A percentile compares a stretch with the other conserved stretches of the same genome.
Conservation (phyloP, 1,140 invertebrate species). For the Atta colombica region DNA sequence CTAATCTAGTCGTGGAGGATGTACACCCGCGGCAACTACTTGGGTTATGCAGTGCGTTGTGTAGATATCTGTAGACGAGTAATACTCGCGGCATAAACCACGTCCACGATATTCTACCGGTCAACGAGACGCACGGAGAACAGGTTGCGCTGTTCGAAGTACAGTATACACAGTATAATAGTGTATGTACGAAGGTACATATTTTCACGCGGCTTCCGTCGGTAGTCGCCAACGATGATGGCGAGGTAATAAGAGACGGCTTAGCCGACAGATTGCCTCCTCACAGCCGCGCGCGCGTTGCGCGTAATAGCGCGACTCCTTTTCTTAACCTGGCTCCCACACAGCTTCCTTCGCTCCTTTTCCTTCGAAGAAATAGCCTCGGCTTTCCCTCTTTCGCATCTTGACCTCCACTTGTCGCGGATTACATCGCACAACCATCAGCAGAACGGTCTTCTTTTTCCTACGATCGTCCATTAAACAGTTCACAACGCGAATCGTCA, state of each 20-base stretch:
- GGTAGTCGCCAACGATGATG: slow-evolving; percentile 64
- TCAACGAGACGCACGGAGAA: slow-evolving; percentile 29
- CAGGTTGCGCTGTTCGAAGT: slow-evolving; percentile 40
- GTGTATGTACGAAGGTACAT: slow-evolving; percentile 57
- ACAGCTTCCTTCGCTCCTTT: slow-evolving; percentile 60
- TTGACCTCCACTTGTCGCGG: slow-evolving; percentile 40
- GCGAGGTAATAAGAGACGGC: slow-evolving; percentile 78
- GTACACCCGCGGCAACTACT: background rate
- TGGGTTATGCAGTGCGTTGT: slow-evolving; percentile 15
- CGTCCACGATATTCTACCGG: slow-evolving; percentile 17
- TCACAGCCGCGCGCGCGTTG: slow-evolving; percentile 30
- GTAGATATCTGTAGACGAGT: background rate
- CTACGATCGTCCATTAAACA: slow-evolving; percentile 42
- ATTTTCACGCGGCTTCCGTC: slow-evolving; percentile 74
- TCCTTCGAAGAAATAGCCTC: slow-evolving; percentile 27
- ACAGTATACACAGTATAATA: slow-evolving; percentile 7
- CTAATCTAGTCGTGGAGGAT: slow-evolving; percentile 40
- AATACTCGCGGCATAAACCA: slow-evolving; percentile 60
- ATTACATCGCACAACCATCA: slow-evolving; percentile 23
- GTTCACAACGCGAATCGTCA: background rate
- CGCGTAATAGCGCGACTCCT: slow-evolving; percentile 73
- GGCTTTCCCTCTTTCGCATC: slow-evolving; percentile 50
- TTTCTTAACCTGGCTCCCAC: slow-evolving; percentile 60
- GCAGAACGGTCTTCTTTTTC: slow-evolving; percentile 40
- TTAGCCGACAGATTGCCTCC: slow-evolving; percentile 78